Evolutionary conservation across 2,797 vertebrate species (phyloP).

Genomic region (Falco columbarius): DNA sequence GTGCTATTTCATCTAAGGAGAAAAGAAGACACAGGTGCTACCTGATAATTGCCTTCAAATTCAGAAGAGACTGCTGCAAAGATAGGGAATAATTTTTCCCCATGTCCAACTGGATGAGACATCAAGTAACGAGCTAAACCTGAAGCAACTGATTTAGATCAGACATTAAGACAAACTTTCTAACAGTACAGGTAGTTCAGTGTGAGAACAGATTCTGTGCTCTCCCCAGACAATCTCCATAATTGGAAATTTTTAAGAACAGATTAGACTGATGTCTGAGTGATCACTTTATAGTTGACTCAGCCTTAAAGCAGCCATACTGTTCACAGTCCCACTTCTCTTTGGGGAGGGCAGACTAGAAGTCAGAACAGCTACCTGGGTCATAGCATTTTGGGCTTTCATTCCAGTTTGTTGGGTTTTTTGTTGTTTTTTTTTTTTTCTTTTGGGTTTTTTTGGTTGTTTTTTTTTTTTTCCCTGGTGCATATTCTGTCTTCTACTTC

Average conservation of each 20-base stretch:
- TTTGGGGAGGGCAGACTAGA: neutral
- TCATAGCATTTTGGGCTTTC: neutral
- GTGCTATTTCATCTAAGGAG: neutral
- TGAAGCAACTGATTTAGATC: neutral
- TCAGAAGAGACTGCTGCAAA: neutral
- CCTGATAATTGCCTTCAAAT: constrained; percentile 1
- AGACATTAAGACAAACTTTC: neutral
- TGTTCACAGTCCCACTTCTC: neutral
- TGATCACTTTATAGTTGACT: neutral
- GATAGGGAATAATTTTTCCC: neutral
- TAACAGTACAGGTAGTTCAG: neutral
- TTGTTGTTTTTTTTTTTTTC: neutral
- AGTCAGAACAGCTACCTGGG: neutral
- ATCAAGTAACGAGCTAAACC: neutral
- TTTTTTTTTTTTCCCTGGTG: neutral
- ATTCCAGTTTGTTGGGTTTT: neutral
- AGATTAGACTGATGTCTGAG: neutral
- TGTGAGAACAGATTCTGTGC: neutral
- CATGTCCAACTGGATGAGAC: neutral
- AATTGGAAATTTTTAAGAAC: neutral
- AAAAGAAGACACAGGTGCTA: neutral
- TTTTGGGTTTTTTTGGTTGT: neutral
- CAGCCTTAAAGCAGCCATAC: neutral
- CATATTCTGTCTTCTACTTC: neutral
- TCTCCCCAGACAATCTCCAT: neutral